Evolutionary conservation across 2,113 vertebrate species (phyloP).

Genomic region (Ia io): DNA sequence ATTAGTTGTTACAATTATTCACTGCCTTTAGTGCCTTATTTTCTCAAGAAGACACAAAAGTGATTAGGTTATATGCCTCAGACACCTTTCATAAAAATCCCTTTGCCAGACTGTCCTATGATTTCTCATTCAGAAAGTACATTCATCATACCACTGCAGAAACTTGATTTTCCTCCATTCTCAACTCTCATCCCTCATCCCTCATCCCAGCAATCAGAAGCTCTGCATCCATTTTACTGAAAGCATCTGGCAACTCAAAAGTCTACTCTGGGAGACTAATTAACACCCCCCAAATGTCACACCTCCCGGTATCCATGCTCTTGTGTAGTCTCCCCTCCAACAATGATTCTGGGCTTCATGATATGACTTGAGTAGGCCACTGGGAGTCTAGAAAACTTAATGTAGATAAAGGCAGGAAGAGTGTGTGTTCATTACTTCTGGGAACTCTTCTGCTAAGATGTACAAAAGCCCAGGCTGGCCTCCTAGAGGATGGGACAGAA

Average conservation of each 20-base stretch:
- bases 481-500: not conserved
- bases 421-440: not conserved
- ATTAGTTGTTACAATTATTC: not conserved
- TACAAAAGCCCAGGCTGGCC: not conserved
- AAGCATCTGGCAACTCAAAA: slow-evolving; percentile 10
- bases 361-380: not conserved
- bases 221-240: not conserved
- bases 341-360: not conserved
- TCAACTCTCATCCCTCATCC: not conserved
- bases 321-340: not conserved
- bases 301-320: not conserved
- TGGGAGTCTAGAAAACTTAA: not conserved
- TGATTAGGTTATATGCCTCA: slow-evolving; percentile 10
- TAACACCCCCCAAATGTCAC: not conserved
- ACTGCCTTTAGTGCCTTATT: not conserved
- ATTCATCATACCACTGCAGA: not conserved
- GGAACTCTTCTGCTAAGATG: not conserved
- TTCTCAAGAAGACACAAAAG: slow-evolving; percentile 7
- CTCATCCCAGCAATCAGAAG: not conserved
- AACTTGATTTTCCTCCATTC: not conserved
- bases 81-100: slow-evolving; percentile 1
- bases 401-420: not conserved
- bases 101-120: not conserved
- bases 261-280: not conserved
- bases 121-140: not conserved